phyloP scores from a whole-genome alignment of 1,140 invertebrate genomes.

The Ladona fulva region DNA sequence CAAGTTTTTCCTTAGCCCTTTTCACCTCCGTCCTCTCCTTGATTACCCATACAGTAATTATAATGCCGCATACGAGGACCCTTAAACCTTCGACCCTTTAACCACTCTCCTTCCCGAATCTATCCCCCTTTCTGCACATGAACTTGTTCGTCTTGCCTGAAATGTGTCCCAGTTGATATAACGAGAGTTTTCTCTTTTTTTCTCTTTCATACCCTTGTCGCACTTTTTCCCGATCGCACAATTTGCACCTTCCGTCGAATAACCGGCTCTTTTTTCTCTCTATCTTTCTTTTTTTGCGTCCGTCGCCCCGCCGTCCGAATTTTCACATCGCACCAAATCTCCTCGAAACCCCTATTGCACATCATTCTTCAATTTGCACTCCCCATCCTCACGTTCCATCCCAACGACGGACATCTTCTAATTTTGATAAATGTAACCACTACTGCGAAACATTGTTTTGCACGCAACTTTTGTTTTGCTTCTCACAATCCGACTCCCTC shows the following conservation, averaged over 20 bases:
- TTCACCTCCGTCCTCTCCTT: background rate
- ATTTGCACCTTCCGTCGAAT: background rate
- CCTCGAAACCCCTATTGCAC: no score
- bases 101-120: background rate
- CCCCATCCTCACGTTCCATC: no score
- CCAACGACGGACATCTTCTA: no score
- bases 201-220: background rate
- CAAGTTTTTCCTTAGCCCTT: background rate
- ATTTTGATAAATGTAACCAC: no score
- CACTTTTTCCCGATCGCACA: background rate
- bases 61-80: background rate
- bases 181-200: slow-evolving; percentile 6
- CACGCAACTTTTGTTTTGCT: no score
- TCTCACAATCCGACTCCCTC: no score
- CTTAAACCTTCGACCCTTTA: background rate
- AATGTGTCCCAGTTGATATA: background rate
- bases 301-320: no score
- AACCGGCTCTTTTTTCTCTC: background rate
- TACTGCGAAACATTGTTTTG: no score
- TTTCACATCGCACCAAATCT: no score
- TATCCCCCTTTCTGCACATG: background rate
- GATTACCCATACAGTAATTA: background rate
- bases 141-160: slow-evolving; percentile 8
- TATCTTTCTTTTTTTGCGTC: background rate
- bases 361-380: no score